Base-by-base conservation (phyloP, 2,113 vertebrate species). In the Indicator maculatus region DNA sequence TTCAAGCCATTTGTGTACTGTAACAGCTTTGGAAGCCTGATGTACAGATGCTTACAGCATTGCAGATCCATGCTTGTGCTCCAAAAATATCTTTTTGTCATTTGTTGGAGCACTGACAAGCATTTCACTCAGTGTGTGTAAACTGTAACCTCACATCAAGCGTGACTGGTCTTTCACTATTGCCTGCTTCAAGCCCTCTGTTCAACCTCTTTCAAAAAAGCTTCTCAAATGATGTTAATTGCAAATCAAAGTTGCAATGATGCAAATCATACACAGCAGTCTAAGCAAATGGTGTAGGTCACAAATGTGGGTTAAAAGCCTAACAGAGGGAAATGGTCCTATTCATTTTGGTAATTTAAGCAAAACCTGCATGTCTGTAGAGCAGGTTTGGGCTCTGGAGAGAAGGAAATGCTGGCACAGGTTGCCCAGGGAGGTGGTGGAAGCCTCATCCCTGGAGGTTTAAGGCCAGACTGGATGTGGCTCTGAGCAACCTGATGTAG, bases 101-200 rank as follows among this genome's bases (percentile, higher is more conserved):
- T 56, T 64, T 69, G 18, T 65, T 84, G 64, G 39, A 76, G 26
- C 24, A 30, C 20, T 0, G 2, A 26, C 55, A 85, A 17, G 31
- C 71, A 10, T 63, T 85, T 59, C 9, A 33, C 12, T 79, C 17
- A 3, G 5, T 6, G 10, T 1, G 1, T 1, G 2, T 60, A 50
- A 78, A 18, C 15, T 69, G n/a, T 63, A 89, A 67, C 47, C 11
- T 85, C 26, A 59, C 26, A 36, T 69, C 4, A 28, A 28, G 53
- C 9, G 5, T 50, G 7, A 66, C 41, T 88, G 39, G 36, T 36
- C 17, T 73, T 10, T 76, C 19, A 33, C 39, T 56, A 7, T 28
- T 88, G 41, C 23, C 31, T 79, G 23, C 50, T 90, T 88, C 12
- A 65, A 65, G n/a, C 5, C 6, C 7, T 56, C 8, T 41, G n/a